Conservation (phyloP, 2,113 vertebrate genomes). For the Boulengerochromis microlepis region DNA sequence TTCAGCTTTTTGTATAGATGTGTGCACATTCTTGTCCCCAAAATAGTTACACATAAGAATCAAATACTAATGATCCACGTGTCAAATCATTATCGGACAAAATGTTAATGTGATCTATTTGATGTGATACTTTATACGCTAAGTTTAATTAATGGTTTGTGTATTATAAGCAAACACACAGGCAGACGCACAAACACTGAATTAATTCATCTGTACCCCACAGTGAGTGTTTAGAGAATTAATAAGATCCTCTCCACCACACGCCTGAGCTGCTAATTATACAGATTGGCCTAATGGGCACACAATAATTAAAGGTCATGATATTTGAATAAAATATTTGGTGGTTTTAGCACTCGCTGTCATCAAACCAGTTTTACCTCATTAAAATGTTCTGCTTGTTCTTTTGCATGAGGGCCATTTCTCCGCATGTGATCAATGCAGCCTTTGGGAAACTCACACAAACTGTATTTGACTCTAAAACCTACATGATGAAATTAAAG, state of each 20-base stretch:
- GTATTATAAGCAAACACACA: background rate
- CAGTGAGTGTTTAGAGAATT: constrained; percentile 9
- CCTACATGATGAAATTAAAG: background rate
- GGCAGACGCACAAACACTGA: background rate
- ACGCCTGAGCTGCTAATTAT: constrained; percentile 25
- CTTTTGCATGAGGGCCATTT: background rate
- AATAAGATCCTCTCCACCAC: constrained; percentile 27
- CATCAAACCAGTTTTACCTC: background rate
- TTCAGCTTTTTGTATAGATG: background rate
- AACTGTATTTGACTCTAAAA: background rate
- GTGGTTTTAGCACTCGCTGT: background rate
- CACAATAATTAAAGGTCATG: constrained; percentile 24
- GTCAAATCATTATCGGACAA: background rate
- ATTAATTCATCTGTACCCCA: background rate
- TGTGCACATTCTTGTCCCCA: background rate
- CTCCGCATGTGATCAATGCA: background rate
- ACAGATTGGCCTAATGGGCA: constrained; percentile 19
- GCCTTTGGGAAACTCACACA: background rate
- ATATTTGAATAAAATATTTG: constrained; percentile 16
- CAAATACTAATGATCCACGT: background rate
- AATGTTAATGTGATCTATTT: background rate
- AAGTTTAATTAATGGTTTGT: background rate
- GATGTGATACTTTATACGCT: background rate
- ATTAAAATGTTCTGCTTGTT: background rate
- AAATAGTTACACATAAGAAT: background rate